Percentiles rank a stretch among this genome's conserved stretches.
phyloP scores from a whole-genome alignment of 2,113 vertebrate genomes.

The Kobus ellipsiprymnus region DNA sequence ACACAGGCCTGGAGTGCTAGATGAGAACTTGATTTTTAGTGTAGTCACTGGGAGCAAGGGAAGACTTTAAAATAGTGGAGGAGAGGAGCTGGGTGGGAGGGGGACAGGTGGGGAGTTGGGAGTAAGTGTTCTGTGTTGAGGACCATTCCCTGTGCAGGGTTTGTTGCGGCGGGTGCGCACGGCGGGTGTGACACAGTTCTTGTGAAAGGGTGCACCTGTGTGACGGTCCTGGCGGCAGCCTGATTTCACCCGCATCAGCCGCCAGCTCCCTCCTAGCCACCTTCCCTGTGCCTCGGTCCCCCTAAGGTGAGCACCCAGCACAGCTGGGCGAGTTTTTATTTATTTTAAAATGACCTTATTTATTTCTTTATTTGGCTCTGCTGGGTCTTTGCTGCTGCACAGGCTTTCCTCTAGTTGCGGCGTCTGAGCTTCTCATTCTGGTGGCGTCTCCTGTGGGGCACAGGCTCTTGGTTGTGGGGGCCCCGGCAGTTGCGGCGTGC shows the following conservation, averaged over 20 bases:
- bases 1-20: background rate
- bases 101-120: background rate
- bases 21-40: background rate
- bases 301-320: background rate
- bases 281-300: slow-evolving; percentile 1
- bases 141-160: background rate
- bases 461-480: background rate
- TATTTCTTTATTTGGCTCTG: background rate
- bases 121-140: background rate
- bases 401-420: background rate
- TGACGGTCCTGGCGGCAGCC: background rate
- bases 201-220: background rate
- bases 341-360: background rate
- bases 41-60: background rate
- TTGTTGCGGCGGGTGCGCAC: background rate
- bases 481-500: background rate
- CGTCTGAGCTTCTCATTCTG: background rate
- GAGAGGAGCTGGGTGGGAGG: background rate
- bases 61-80: background rate
- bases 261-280: background rate
- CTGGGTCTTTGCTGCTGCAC: background rate
- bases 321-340: background rate
- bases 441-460: background rate
- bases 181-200: background rate
- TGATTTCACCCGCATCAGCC: background rate